Percentiles rank a stretch among this genome's conserved stretches.
These are phyloP conservation scores for Sycophila texana DNA, from an alignment of 2,888 invertebrate genomes.

Conservation along the genomic window DNA sequence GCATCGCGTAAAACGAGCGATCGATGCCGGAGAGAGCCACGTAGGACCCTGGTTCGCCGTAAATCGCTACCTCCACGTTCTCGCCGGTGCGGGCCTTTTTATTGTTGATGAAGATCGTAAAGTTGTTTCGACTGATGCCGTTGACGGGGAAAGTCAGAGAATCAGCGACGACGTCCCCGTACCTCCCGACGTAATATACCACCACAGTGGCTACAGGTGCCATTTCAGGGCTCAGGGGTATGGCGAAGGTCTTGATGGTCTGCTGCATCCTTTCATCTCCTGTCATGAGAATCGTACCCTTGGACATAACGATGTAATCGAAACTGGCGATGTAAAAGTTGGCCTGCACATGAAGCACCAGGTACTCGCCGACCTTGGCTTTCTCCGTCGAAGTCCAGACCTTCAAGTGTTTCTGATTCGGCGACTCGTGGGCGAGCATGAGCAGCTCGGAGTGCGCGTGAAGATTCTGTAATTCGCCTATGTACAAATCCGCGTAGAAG, in stretches of 20 bases:
- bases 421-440: constrained; percentile 88
- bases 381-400: constrained; percentile 89
- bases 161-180: constrained; percentile 92
- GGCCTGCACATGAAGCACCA: constrained; percentile 94
- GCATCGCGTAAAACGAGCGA: constrained; percentile 92
- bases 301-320: constrained; percentile 94
- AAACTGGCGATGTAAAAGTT: constrained; percentile 93
- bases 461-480: constrained; percentile 83
- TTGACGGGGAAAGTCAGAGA: constrained; percentile 97
- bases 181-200: constrained; percentile 89
- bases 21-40: constrained; percentile 95
- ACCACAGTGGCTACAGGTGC: constrained; percentile 94
- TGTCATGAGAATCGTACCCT: constrained; percentile 91
- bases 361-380: constrained; percentile 93
- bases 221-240: constrained; percentile 91
- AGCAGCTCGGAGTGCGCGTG: constrained; percentile 83
- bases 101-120: constrained; percentile 91
- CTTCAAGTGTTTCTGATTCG: constrained; percentile 88
- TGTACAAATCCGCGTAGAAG: constrained; percentile 83
- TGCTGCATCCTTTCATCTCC: constrained; percentile 90
- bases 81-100: constrained; percentile 95
- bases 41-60: constrained; percentile 95
- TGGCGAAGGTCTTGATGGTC: constrained; percentile 87
- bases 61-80: constrained; percentile 89
- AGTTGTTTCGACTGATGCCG: constrained; percentile 94